Evolutionary conservation across 2,888 invertebrate species (phyloP), one percentile per base, ranked within the genome.

Genomic region (Eilema depressum): DNA sequence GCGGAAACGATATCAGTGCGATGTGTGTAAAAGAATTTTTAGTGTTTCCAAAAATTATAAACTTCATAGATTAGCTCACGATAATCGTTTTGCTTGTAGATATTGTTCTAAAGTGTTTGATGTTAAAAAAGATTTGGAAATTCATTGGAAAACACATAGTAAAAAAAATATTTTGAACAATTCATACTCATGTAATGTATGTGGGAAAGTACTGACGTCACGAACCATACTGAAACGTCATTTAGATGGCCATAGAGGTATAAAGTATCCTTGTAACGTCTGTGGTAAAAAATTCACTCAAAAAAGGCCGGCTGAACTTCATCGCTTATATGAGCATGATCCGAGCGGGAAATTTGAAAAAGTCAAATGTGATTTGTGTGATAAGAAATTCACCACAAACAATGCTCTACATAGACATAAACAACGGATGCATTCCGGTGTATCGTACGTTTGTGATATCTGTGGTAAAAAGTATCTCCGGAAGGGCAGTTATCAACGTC

Each of bases 401-500:
- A 73, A 63, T 10, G n/a, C 73, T 0, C 20, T 82, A 1, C 80
- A 60, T 1, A 61, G 80, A 0, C 82, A 82, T 33, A 83, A 77
- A 11, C 0, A 63, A 0, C 60, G 56, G 0, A 74, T 68, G 26
- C 82, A 82, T 60, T 78, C 47, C 0, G 76, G 78, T 0, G 53
- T 26, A 1, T 63, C 57, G 0, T 71, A 67, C 10, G 69, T 70
- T 0, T 82, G 82, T 70, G 74, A 63, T 1, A 2, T 76, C 0
- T 82, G 82, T 8, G 63, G 61, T 0, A 82, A 83, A 10, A 74
- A 71, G 14, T 69, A 53, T 73, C 72, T 76, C 0, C 65, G 69
- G 0, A 66, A 66, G 28, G 62, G 57, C n/a, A 67, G 71, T 67
- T 62, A 81, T 25, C 41, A 23, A 14, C 66, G 56, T 0, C 82